Percentiles rank a stretch among this genome's conserved stretches.
These are phyloP conservation scores for Torymus aiolomorphi DNA, from an alignment of 2,888 invertebrate species.

Conservation along the genomic window DNA sequence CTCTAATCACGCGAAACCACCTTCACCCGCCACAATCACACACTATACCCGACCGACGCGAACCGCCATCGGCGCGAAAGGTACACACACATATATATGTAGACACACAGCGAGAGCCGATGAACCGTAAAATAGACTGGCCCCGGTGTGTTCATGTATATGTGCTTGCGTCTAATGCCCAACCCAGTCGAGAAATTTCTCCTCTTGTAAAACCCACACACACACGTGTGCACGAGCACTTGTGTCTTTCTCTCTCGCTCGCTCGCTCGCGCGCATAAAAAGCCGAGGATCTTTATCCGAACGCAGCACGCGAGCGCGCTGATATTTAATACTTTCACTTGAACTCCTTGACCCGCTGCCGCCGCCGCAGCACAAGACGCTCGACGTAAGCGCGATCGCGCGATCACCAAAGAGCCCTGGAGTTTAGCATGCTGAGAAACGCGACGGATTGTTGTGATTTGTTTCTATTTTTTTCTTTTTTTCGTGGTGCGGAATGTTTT, in stretches of 20 bases:
- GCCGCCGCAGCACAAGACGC: conserved; percentile 42
- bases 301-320: conserved; percentile 60
- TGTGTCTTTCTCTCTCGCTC: conserved; percentile 1
- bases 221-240: background rate
- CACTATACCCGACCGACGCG: too few species aligned
- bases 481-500: too few species aligned
- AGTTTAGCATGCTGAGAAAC: too few species aligned
- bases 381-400: background rate
- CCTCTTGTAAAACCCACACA: conserved; percentile 1
- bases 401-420: too few species aligned
- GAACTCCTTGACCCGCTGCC: conserved; percentile 72
- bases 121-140: too few species aligned
- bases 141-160: background rate
- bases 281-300: conserved; percentile 46
- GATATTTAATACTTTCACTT: conserved; percentile 74
- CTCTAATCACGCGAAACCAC: too few species aligned
- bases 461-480: too few species aligned
- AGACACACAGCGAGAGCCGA: too few species aligned
- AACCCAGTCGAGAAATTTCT: conserved; percentile 40
- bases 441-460: too few species aligned
- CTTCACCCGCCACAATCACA: too few species aligned
- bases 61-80: too few species aligned
- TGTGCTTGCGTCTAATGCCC: conserved; percentile 12
- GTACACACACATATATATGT: too few species aligned
- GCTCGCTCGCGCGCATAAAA: conserved; percentile 3